These are phyloP conservation scores for Rhynchopsitta pachyrhyncha DNA, from an alignment of 2,113 vertebrate species.

Conservation along the genomic window DNA sequence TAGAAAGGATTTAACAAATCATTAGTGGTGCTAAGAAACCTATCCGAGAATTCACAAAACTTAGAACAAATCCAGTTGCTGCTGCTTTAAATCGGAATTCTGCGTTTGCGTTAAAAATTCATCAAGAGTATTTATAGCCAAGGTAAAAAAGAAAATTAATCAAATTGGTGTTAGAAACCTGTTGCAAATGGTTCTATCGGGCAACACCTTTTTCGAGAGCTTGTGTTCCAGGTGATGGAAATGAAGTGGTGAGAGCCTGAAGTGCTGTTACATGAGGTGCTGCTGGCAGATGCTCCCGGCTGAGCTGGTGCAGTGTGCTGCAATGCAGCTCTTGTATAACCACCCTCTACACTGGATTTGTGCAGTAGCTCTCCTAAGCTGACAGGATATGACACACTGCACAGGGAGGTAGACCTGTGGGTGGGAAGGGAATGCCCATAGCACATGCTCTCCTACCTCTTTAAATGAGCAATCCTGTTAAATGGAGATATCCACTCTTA, in stretches of 20 bases:
- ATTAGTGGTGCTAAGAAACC: not conserved
- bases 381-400: not conserved
- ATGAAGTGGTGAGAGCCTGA: not conserved
- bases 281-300: not conserved
- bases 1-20: not conserved
- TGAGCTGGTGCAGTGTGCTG: not conserved
- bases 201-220: not conserved
- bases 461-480: too few relatives aligned
- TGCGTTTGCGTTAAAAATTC: conserved; percentile 10
- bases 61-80: not conserved
- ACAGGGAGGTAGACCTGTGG: not conserved
- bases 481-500: not conserved
- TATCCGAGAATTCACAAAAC: not conserved
- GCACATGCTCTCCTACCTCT: not conserved
- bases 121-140: not conserved
- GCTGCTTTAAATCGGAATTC: not conserved
- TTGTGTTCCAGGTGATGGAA: not conserved
- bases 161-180: not conserved
- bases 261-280: not conserved
- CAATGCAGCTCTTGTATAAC: not conserved
- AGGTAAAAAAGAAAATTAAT: not conserved
- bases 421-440: not conserved
- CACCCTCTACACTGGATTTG: not conserved
- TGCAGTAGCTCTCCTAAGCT: not conserved
- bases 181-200: not conserved